Evolutionary conservation across 2,113 vertebrate species (phyloP).

Genomic region (Gavia stellata): DNA sequence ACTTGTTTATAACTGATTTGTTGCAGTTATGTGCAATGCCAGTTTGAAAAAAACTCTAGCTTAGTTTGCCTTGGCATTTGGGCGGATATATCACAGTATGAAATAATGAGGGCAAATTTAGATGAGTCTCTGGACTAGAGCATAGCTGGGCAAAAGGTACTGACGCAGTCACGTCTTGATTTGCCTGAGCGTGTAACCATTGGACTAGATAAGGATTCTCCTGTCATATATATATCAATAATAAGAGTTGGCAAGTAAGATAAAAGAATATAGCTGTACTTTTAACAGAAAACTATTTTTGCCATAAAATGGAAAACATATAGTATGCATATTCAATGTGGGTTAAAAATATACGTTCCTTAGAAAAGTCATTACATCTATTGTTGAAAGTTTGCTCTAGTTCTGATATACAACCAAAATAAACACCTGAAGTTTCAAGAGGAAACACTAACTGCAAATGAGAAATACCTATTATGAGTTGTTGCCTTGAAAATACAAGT

Average conservation of each 20-base stretch:
- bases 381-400: neutral
- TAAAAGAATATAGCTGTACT: neutral
- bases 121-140: neutral
- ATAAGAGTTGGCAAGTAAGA: neutral
- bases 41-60: neutral
- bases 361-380: neutral
- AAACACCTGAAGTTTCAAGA: neutral
- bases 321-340: neutral
- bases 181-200: neutral
- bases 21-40: neutral
- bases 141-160: neutral
- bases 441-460: neutral
- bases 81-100: neutral
- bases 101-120: neutral
- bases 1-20: neutral
- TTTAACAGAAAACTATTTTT: neutral
- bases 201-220: neutral
- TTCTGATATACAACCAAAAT: neutral
- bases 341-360: neutral
- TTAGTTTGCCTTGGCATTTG: neutral
- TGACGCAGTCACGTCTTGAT: neutral
- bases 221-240: neutral
- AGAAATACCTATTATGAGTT: neutral
- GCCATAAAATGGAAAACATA: neutral
- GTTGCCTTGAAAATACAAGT: neutral